A percentile compares a stretch with the other conserved stretches of the same genome.
Conservation (phyloP, 2,797 vertebrate species). For the Apodemus agrarius region DNA sequence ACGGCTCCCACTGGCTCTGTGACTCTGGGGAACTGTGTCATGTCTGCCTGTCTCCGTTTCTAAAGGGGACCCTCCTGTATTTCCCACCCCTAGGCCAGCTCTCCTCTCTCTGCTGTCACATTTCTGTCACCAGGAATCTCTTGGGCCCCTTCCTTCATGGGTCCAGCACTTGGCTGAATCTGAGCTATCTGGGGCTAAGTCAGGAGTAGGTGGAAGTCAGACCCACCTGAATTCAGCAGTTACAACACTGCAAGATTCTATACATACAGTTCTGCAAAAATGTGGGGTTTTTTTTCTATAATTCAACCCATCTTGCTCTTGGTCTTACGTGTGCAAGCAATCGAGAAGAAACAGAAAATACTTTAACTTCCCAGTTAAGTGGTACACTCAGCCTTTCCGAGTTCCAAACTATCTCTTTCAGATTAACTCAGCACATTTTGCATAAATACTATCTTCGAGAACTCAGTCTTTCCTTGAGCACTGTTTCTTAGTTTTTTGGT, state of each 20-base stretch:
- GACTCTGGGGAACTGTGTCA: neutral
- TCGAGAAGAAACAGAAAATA: neutral
- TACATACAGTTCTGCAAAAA: neutral
- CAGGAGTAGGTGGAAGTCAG: neutral
- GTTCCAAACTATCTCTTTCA: conserved; percentile 54
- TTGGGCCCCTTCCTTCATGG: neutral
- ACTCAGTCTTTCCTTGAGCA: neutral
- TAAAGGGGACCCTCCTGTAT: neutral
- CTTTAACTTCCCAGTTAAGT: neutral
- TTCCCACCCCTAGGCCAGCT: neutral
- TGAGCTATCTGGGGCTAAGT: neutral
- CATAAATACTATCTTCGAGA: conserved; percentile 20
- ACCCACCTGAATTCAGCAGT: neutral
- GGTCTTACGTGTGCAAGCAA: neutral
- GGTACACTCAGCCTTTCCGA: neutral
- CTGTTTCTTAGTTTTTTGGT: neutral
- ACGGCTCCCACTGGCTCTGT: neutral
- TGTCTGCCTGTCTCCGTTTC: neutral
- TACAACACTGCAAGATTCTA: neutral
- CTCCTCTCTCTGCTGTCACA: neutral
- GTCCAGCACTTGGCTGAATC: neutral
- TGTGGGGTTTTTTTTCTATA: conserved; percentile 30
- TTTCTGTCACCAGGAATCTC: neutral
- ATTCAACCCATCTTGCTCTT: conserved; percentile 18
- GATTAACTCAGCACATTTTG: conserved; percentile 32